Conservation (phyloP, 1,140 invertebrate genomes). For the Brachionus koreanus region DNA sequence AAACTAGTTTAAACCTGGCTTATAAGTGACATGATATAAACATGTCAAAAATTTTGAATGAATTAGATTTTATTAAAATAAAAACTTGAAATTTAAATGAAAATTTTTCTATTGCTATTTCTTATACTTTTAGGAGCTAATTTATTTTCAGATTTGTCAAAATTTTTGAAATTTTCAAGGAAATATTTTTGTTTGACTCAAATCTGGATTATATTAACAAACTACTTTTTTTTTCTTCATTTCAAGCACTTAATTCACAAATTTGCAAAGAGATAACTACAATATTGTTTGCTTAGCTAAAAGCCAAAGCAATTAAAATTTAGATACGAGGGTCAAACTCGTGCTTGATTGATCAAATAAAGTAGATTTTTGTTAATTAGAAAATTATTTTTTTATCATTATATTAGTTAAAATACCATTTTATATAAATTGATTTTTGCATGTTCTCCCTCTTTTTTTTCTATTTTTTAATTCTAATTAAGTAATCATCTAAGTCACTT, state of each 20-base stretch:
- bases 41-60: background rate
- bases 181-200: slow-evolving; percentile 13
- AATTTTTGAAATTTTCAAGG: slow-evolving; percentile 31
- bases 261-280: slow-evolving; percentile 1
- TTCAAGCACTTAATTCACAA: background rate
- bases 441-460: background rate
- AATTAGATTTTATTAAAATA: background rate
- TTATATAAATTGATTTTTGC: background rate
- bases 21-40: background rate
- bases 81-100: slow-evolving; percentile 8
- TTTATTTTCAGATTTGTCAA: background rate
- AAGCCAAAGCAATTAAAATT: slow-evolving; percentile 7
- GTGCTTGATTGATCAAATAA: background rate
- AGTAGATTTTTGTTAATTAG: background rate
- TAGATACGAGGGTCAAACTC: background rate
- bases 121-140: background rate
- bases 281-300: slow-evolving; percentile 17
- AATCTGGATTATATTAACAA: slow-evolving; percentile 1
- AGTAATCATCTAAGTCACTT: background rate
- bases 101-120: background rate
- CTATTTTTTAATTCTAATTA: too few relatives aligned
- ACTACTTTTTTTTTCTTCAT: background rate
- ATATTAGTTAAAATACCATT: background rate
- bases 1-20: background rate
- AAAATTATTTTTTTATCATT: background rate